Percentiles rank a stretch among this genome's conserved stretches.
These are phyloP conservation scores for Parnassius mnemosyne DNA, from an alignment of 2,888 invertebrate genomes.

Conservation along the genomic window DNA sequence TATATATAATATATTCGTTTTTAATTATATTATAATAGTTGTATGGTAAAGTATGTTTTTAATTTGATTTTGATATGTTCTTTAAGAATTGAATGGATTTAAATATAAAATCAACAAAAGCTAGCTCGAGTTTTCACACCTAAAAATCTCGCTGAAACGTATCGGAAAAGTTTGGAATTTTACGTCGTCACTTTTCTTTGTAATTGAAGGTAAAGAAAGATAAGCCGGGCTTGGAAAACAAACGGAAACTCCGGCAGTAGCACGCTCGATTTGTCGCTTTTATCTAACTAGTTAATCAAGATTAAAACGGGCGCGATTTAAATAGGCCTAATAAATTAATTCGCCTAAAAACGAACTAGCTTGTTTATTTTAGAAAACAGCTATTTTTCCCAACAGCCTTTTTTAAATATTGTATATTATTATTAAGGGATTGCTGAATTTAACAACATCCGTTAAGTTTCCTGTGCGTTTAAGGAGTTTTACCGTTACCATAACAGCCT, in stretches of 20 bases:
- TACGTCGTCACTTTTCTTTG: constrained; percentile 15
- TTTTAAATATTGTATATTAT: not conserved
- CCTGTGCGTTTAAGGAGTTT: too few species aligned
- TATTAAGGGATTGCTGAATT: too few species aligned
- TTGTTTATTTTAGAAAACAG: not conserved
- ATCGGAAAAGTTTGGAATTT: not conserved
- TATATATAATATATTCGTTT: too few species aligned
- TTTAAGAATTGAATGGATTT: too few species aligned
- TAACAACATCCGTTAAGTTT: too few species aligned
- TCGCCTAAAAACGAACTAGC: not conserved
- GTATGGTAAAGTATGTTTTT: too few species aligned
- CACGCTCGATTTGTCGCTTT: constrained; percentile 57
- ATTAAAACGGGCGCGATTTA: constrained; percentile 47
- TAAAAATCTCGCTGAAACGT: constrained; percentile 1
- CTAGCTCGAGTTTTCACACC: not conserved
- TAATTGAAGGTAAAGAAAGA: constrained; percentile 22
- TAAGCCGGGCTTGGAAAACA: constrained; percentile 23
- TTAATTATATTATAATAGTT: too few species aligned
- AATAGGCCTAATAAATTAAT: constrained; percentile 32
- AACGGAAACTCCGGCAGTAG: constrained; percentile 38
- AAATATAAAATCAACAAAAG: not conserved
- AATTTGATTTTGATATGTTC: too few species aligned
- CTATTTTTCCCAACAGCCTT: not conserved
- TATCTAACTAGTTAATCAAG: constrained; percentile 64
- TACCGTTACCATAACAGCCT: too few species aligned